A percentile compares a stretch with the other conserved stretches of the same genome.
Conservation (phyloP, 2,888 invertebrate genomes). For the Mythimna vitellina region DNA sequence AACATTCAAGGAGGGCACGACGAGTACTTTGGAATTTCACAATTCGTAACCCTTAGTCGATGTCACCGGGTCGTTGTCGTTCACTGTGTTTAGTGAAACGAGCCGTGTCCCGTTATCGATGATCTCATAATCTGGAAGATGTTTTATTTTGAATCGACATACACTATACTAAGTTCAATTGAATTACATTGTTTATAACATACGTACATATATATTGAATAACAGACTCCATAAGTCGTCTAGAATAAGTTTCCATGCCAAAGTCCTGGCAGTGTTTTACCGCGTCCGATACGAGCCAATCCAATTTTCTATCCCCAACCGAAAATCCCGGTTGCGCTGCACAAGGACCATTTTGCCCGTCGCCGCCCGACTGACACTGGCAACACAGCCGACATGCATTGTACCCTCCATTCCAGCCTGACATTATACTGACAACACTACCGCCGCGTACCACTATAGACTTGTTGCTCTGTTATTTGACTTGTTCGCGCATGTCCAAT, state of each 20-base stretch:
- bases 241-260: slow-evolving; percentile 77
- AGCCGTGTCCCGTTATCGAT: slow-evolving; percentile 31
- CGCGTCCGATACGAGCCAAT: slow-evolving; percentile 78
- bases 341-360: slow-evolving; percentile 75
- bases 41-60: slow-evolving; percentile 62
- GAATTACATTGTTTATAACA: slow-evolving; percentile 44
- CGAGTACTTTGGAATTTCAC: slow-evolving; percentile 62
- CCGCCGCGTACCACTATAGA: slow-evolving; percentile 66
- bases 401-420: slow-evolving; percentile 73
- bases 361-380: slow-evolving; percentile 71
- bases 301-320: slow-evolving; percentile 80
- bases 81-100: slow-evolving; percentile 41
- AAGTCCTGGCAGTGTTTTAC: slow-evolving; percentile 75
- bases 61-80: slow-evolving; percentile 48
- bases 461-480: slow-evolving; percentile 76
- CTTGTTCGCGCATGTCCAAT: slow-evolving; percentile 56
- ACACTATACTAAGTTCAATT: slow-evolving; percentile 19
- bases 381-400: slow-evolving; percentile 75
- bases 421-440: slow-evolving; percentile 74
- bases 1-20: slow-evolving; percentile 62
- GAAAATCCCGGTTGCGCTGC: slow-evolving; percentile 75
- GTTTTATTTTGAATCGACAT: slow-evolving; percentile 11
- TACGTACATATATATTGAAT: slow-evolving; percentile 39
- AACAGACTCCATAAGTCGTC: slow-evolving; percentile 62
- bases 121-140: slow-evolving; percentile 25